Conservation (phyloP, 2,888 invertebrate species). For the Prosapia bicincta region DNA sequence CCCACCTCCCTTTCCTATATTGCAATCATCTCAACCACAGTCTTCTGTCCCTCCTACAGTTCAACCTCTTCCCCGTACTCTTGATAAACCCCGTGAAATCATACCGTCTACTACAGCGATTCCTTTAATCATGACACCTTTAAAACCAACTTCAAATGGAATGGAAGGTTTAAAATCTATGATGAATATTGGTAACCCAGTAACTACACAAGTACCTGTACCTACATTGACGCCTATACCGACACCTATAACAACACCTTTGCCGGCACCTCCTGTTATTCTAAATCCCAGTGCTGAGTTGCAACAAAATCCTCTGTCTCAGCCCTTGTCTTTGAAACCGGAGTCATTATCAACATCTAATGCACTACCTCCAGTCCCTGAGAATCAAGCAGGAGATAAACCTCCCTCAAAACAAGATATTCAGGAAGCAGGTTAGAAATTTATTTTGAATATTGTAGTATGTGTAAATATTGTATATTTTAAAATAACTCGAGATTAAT, state of each 20-base stretch:
- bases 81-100: conserved; percentile 31
- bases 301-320: not conserved
- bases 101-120: not conserved
- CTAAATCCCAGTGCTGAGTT: not conserved
- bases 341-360: not conserved
- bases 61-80: conserved; percentile 33
- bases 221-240: conserved; percentile 10
- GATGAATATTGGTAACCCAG: conserved; percentile 17
- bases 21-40: conserved; percentile 15
- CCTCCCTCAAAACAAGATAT: conserved; percentile 17
- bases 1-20: conserved; percentile 11
- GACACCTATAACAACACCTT: conserved; percentile 6
- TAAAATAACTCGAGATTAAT: no score
- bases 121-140: not conserved
- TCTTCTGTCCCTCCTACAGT: conserved; percentile 28
- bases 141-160: conserved; percentile 28
- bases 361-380: not conserved
- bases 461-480: no score
- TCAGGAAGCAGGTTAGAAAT: conserved; percentile 39
- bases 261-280: conserved; percentile 2
- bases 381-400: not conserved
- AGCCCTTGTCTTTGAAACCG: not conserved
- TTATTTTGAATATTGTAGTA: no score
- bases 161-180: conserved; percentile 21
- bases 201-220: conserved; percentile 21